These are phyloP conservation scores for Lagocephalus sceleratus DNA, from an alignment of 2,797 vertebrate genomes.

Conservation along the genomic window DNA sequence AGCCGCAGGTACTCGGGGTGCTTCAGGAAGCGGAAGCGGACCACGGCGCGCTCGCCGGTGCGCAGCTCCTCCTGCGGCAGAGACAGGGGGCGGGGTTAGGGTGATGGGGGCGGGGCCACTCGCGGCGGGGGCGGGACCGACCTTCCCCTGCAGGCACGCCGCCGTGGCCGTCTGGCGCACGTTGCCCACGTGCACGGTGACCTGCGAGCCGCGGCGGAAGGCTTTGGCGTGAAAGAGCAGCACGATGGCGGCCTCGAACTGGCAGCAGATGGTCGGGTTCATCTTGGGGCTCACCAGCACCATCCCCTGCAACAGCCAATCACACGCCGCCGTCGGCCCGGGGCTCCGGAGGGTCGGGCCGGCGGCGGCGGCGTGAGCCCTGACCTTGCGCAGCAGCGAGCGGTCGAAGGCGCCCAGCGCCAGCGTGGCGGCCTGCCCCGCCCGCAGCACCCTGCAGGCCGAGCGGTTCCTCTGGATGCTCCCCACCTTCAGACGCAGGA, in stretches of 20 bases:
- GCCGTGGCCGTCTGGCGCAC: constrained; percentile 92
- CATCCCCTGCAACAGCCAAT: constrained; percentile 83
- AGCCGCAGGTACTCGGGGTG: constrained; percentile 94
- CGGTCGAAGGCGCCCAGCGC: constrained; percentile 91
- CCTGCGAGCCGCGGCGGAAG: constrained; percentile 92
- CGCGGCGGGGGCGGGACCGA: constrained; percentile 26
- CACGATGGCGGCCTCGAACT: constrained; percentile 94
- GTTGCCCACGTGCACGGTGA: constrained; percentile 94
- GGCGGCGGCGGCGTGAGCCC: too few species aligned
- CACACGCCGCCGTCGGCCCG: background rate
- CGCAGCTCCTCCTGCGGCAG: constrained; percentile 87
- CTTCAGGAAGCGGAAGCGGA: constrained; percentile 94
- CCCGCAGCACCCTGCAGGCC: constrained; percentile 88
- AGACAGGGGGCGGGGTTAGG: background rate
- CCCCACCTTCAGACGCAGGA: constrained; percentile 89
- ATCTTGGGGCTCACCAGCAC: constrained; percentile 98
- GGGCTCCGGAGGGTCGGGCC: background rate
- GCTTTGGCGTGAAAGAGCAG: constrained; percentile 95
- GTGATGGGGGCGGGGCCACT: background rate
- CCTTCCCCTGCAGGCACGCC: constrained; percentile 93
- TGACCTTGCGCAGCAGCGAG: constrained; percentile 91
- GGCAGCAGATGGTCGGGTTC: constrained; percentile 94
- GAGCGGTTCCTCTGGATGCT: constrained; percentile 98
- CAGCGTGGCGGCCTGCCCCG: constrained; percentile 92
- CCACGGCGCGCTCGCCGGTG: constrained; percentile 92